Conservation (phyloP, 2,113 vertebrate species). For the Pitta sordida region DNA sequence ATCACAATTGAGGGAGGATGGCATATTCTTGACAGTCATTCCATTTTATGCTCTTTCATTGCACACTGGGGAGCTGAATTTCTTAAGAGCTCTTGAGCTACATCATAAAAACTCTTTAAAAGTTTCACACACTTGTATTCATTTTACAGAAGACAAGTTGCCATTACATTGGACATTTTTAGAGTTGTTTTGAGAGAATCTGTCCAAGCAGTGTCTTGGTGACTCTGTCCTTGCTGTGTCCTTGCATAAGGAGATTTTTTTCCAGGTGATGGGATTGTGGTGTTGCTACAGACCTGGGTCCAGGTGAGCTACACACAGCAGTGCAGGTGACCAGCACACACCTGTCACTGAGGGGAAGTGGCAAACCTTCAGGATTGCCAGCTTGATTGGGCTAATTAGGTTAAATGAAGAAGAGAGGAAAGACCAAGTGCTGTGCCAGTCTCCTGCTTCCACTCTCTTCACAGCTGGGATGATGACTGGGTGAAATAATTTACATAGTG, state of each 20-base stretch:
- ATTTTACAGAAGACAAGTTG: conserved; percentile 32
- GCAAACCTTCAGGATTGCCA: neutral
- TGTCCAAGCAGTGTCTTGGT: neutral
- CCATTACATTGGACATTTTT: conserved; percentile 18
- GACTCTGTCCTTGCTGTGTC: neutral
- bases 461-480: neutral
- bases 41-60: conserved; percentile 60
- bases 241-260: neutral
- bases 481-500: neutral
- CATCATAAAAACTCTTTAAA: conserved; percentile 53
- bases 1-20: conserved; percentile 45
- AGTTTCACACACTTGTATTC: conserved; percentile 46
- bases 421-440: neutral
- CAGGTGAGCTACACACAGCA: neutral
- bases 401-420: neutral
- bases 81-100: conserved; percentile 63
- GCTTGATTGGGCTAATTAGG: neutral
- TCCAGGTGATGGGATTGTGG: neutral
- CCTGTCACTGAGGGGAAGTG: neutral
- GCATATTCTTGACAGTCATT: conserved; percentile 55
- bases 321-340: neutral
- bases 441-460: neutral
- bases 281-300: neutral
- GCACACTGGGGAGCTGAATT: conserved; percentile 42
- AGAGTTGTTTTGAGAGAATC: neutral